Conservation (phyloP, 2,797 vertebrate genomes). For the Melopsittacus undulatus region DNA sequence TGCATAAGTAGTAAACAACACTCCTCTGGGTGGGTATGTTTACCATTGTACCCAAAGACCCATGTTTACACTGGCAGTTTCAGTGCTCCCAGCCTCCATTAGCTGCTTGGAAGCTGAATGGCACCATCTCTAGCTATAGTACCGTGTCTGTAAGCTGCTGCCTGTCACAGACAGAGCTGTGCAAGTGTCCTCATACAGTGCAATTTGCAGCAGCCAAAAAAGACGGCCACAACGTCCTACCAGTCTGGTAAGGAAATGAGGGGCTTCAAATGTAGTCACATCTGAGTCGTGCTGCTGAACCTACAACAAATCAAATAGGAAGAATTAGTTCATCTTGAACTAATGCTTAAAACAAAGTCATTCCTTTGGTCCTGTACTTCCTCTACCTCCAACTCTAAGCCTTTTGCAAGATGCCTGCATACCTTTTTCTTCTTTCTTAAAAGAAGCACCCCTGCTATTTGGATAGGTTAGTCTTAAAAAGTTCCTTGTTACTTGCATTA, state of each 20-base stretch:
- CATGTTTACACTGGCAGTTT: background rate
- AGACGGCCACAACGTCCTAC: background rate
- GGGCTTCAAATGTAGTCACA: conserved; percentile 73
- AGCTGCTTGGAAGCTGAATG: background rate
- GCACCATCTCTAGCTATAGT: background rate
- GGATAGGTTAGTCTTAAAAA: background rate
- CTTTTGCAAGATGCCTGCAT: background rate
- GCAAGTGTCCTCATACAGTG: background rate
- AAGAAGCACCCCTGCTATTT: background rate
- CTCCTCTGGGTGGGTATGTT: background rate
- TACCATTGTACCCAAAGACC: background rate
- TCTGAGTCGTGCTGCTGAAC: conserved; percentile 69
- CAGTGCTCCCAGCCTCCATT: background rate
- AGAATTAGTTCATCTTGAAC: background rate
- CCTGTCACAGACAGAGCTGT: background rate
- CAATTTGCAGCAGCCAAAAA: background rate
- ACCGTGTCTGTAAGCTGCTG: background rate
- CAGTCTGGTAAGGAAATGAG: background rate
- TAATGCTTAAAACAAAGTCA: background rate
- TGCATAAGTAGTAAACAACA: conserved; percentile 42
- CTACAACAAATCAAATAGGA: conserved; percentile 48
- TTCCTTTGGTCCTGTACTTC: background rate
- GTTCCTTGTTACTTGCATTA: background rate
- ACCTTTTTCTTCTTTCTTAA: background rate
- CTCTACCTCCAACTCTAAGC: background rate